Evolutionary conservation across 2,888 invertebrate species (phyloP), one percentile per base, ranked within the genome.

Genomic region (Microctonus aethiopoides): DNA sequence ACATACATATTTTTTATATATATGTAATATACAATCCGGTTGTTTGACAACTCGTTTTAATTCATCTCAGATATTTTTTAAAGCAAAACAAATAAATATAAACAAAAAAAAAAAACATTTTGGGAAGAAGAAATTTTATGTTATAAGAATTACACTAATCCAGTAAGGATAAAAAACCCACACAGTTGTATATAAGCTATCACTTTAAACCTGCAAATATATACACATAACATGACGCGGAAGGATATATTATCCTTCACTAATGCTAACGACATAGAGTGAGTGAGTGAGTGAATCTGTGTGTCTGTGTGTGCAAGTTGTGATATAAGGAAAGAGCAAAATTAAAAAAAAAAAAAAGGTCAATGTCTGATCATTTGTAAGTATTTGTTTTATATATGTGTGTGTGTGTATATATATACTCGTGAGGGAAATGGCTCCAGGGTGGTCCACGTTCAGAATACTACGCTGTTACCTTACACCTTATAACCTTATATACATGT

Each of bases 381-480:
- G n/a, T n/a, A n/a, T n/a, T n/a, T n/a, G n/a, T n/a, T n/a, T n/a
- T n/a, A 39, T n/a, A 39, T n/a, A n/a, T 16, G 46, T 4, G 46
- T 7, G 46, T n/a, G 46, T 46, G 46, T 46, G 46, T 46, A 46
- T 46, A 46, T 7, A 46, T 16, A 46, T n/a, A 46, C 16, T 16
- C 46, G 16, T 46, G 46, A 46, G 46, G 16, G 70, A 71, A 68
- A 73, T 67, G 67, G 57, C 76, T 78, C 76, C 81, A 74, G 81
- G 83, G 84, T 83, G 83, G 83, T 84, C 83, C 78, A 54, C 67
- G 46, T 68, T 72, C 77, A 76, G 76, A 74, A 75, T 77, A 71
- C 76, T 79, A 80, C n/a, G n/a, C n/a, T 81, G 81, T 83, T 81
- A 83, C 82, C 82, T 83, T 83, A 83, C 82, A 83, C 83, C 81